Base-by-base conservation (phyloP, 2,797 vertebrate species). In the Sebastes hopkinsi region DNA sequence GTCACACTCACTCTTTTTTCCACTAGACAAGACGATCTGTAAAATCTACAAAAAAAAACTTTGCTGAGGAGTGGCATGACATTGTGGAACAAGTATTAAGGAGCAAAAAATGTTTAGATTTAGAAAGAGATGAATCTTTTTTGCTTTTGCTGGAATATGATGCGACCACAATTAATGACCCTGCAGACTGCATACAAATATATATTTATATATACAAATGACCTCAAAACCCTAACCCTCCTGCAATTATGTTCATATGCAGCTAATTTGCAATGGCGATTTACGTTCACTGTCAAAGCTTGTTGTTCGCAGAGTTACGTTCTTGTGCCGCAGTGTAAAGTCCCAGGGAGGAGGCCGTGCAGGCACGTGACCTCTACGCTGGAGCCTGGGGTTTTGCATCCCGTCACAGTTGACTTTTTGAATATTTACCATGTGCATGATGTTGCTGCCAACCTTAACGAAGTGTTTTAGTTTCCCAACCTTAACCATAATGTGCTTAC, bases 1-100 rank as follows among this genome's bases (percentile, higher is more conserved):
- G 67, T 42, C 68, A 90, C 70, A 79, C 54, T 72, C 50, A 22
- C 69, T 78, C 11, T 76, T 74, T 89, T 87, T 89, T 88, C 85
- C 87, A 90, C 69, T 50, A 72, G 66, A 75, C 67, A 82, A 55
- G 59, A 85, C 16, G 3, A 66, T 66, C 46, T 78, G 30, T 64
- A 79, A 71, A 65, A 80, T 87, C 62, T 50, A 46, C 56, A 62
- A 67, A 64, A 78, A 78, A 73, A 66, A 78, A 73, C 76, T 71
- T 80, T 36, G 36, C 59, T 62, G 73, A 77, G 80, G 68, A 87
- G 73, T 55, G 64, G 46, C 73, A 83, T 67, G 68, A 74, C 71
- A 81, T 61, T 56, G 32, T 73, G 80, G 74, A 83, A 61, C 27
- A 58, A 46, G 52, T 30, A 58, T 72, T 60, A 66, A 56, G 12